Percentiles rank a stretch among this genome's conserved stretches.
Conservation (phyloP, 2,888 invertebrate species). For the Omphaloscelis lunosa region DNA sequence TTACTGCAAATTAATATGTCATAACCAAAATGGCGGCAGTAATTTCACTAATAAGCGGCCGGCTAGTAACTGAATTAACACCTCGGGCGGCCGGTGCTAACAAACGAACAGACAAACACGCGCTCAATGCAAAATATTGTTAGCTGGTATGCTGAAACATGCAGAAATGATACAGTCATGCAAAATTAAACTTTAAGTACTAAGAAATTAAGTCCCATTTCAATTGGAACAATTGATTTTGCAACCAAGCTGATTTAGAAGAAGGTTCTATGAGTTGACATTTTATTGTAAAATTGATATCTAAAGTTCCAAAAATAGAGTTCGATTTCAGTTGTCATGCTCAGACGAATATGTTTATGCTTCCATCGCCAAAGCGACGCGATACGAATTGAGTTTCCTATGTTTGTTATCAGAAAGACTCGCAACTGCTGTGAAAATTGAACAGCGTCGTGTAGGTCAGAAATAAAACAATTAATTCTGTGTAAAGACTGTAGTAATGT, state of each 20-base stretch:
- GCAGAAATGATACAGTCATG: not conserved
- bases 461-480: constrained; percentile 45
- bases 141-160: constrained; percentile 27
- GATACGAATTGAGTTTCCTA: constrained; percentile 53
- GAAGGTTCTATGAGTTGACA: constrained; percentile 21
- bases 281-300: not conserved
- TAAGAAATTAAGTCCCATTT: not conserved
- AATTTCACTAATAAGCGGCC: constrained; percentile 57
- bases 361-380: constrained; percentile 27
- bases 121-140: constrained; percentile 53
- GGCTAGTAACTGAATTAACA: constrained; percentile 77
- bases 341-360: constrained; percentile 35
- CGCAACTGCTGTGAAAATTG: constrained; percentile 41
- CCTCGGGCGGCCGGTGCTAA: constrained; percentile 63
- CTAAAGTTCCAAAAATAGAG: not conserved
- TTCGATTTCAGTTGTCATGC: constrained; percentile 7
- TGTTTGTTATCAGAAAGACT: constrained; percentile 54
- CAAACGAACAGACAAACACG: constrained; percentile 65
- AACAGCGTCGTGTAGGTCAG: constrained; percentile 41
- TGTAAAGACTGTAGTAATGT: constrained; percentile 15
- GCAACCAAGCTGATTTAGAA: constrained; percentile 22
- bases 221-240: constrained; percentile 16
- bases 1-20: constrained; percentile 2
- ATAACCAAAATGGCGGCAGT: constrained; percentile 26
- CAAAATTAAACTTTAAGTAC: constrained; percentile 13